Percentiles rank a stretch among this genome's conserved stretches.
Conservation (phyloP, 2,113 vertebrate species). For the human region GRCh38 chr16:5428001-5428500, state of each 20-base stretch:
- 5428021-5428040: neutral
- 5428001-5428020: neutral
- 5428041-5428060: neutral
- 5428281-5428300: accelerated
- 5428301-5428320: neutral
- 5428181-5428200: neutral
- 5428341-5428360: neutral
- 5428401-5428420: neutral
- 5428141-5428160: accelerated
- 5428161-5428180: neutral
- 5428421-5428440: neutral
- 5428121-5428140: too few species aligned
- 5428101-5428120: too few species aligned
- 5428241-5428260: neutral
- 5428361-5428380: neutral
- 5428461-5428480: neutral
- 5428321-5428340: neutral
- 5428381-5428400: neutral
- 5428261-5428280: neutral
- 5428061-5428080: neutral
- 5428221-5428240: neutral
- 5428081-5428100: too few species aligned
- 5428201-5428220: neutral
- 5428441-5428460: neutral
- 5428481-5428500: neutral